Evolutionary conservation across 2,888 invertebrate species (phyloP), one percentile per base, ranked within the genome.

Genomic region (Laothoe populi): DNA sequence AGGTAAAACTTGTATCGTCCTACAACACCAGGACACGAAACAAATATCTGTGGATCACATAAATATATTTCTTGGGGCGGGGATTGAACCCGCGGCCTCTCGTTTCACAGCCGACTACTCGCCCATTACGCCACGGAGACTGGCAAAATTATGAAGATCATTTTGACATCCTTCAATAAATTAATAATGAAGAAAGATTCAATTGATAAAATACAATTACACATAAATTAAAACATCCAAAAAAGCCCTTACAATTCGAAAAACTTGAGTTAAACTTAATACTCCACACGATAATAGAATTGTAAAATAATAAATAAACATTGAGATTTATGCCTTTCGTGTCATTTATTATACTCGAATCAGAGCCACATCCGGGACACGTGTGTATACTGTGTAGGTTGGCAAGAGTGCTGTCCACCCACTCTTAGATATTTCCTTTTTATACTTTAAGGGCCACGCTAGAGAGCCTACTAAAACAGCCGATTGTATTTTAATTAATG

Each of bases 401-500:
- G 66, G 23, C 66, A 75, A 70, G 73, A 79, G 73, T 72, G 78
- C 66, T 68, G 73, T 72, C 74, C 78, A 72, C 80, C 80, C 74
- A 81, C 79, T 66, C 64, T 65, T 57, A 63, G 59, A 66, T 35
- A 40, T 60, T 67, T 63, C 60, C 46, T 65, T 63, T 58, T 60
- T 60, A 63, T 24, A 48, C n/a, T n/a, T n/a, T 48, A 57, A 48
- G 46, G 48, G 46, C 45, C 53, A 53, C 38, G 16, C 45, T 44
- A 26, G 53, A 23, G 19, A 42, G 4, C 3, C 21, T 13, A 38
- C 60, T 53, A 61, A 38, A 61, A 61, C 62, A 63, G 61, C 45
- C 75, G 71, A 78, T 79, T 79, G 78, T 78, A 78, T 78, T 79
- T 72, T 78, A 78, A 79, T 78, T 74, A 74, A 58, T 61, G 61